Evolutionary conservation across 1,140 invertebrate species (phyloP), one percentile per base, ranked within the genome.

Genomic region (Pantala flavescens): DNA sequence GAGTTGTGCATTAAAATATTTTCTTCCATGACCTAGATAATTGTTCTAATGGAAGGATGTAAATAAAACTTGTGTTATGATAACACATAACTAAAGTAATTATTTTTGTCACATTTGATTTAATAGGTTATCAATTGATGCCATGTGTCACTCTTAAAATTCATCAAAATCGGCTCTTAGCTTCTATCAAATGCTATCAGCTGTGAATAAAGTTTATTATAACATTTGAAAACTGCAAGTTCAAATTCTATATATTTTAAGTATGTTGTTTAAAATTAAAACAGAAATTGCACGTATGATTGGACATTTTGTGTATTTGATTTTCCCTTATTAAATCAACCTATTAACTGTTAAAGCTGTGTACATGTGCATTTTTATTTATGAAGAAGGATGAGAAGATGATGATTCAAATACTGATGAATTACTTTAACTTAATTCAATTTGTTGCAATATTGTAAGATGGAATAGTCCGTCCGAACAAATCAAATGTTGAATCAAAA

Each of bases 1-100:
- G 14, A 16, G n/a, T 63, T 63, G 16, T 21, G 14, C 14, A 63
- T 63, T 63, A 16, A 63, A 12, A 63, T 21, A 21, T 63, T 63
- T 63, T 63, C 49, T 63, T 63, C 49, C 49, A 63, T 63, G 12
- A 16, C 14, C 5, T 21, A 63, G 49, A 1, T 63, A 16, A 63
- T 63, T 63, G 14, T 63, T 63, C 16, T 63, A 21, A 63, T 63
- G 49, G 49, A 63, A 63, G 49, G n/a, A 63, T 63, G 49, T 63
- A 63, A 63, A 63, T 63, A 63, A 63, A 63, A 63, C 49, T 63
- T 63, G 49, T 63, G 49, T 63, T 63, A 63, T 63, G 49, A 63
- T 63, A 63, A 63, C 49, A 63, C 49, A 63, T 63, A 63, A 63
- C 49, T 63, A 63, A 63, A 63, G n/a, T 63, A 63, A 63, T 63